Conservation (phyloP, 37 sponge, comb jelly and placozoan species). For the Hexactinellida sp. region DNA sequence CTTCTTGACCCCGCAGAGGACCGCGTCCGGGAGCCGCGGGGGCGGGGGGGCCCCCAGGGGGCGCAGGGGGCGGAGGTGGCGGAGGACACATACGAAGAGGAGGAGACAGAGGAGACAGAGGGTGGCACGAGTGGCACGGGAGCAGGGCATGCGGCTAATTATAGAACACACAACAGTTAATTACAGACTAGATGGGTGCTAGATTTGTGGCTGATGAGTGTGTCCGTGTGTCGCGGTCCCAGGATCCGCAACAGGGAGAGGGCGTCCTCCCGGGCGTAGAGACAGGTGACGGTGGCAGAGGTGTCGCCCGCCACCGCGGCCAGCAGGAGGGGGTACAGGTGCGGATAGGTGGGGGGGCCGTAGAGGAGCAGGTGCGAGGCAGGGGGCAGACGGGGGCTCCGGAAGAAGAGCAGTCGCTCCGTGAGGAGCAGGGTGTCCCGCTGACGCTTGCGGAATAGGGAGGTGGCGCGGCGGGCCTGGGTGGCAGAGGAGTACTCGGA, state of each 20-base stretch:
- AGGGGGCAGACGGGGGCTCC: constrained; percentile 21
- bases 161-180: background rate
- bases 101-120: background rate
- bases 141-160: background rate
- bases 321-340: background rate
- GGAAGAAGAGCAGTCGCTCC: constrained; percentile 79
- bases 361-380: background rate
- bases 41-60: background rate
- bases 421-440: constrained; percentile 68
- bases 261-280: background rate
- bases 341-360: background rate
- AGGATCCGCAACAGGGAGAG: background rate
- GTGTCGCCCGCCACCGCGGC: background rate
- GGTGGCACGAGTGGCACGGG: background rate
- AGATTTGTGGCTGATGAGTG: background rate
- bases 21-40: constrained; percentile 35
- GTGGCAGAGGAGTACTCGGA: constrained; percentile 69
- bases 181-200: background rate
- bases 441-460: constrained; percentile 48
- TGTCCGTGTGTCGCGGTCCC: background rate
- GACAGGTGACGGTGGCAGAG: background rate
- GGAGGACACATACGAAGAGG: background rate
- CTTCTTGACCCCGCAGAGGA: constrained; percentile 72
- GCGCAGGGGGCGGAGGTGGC: background rate
- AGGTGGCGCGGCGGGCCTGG: constrained; percentile 46